Percentiles rank a stretch among this genome's conserved stretches.
These are phyloP conservation scores for Macrochelys suwanniensis DNA, from an alignment of 2,797 vertebrate species.

Conservation along the genomic window DNA sequence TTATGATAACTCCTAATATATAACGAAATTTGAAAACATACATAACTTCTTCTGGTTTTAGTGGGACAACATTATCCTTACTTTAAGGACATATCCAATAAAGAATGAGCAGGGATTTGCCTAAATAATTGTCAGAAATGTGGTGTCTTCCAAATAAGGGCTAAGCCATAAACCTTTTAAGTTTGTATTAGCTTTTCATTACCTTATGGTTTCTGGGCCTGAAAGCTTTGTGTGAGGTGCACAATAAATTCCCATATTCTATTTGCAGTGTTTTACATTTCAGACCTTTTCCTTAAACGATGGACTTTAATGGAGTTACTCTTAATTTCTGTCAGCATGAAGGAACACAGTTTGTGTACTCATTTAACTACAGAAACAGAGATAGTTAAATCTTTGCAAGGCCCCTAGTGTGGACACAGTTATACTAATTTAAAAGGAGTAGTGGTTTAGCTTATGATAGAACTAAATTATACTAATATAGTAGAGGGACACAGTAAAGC, in stretches of 20 bases:
- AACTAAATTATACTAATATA: neutral
- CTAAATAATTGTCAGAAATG: neutral
- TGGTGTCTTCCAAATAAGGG: neutral
- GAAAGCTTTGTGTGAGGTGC: neutral
- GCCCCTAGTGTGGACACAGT: neutral
- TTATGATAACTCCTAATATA: neutral
- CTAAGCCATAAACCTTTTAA: neutral
- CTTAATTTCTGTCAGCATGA: neutral
- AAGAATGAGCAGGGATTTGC: neutral
- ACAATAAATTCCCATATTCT: fast-evolving
- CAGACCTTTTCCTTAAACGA: neutral
- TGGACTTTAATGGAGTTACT: neutral
- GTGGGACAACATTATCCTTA: neutral
- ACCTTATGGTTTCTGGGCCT: neutral
- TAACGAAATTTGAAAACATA: neutral
- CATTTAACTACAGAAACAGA: neutral
- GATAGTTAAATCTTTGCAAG: neutral
- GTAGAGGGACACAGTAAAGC: neutral
- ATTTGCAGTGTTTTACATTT: neutral
- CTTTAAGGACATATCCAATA: neutral
- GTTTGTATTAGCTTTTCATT: neutral
- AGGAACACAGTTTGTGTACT: neutral
- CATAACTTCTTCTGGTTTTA: neutral
- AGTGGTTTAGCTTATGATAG: too few species aligned
- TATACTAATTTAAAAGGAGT: neutral